phyloP scores from a whole-genome alignment of 1,140 invertebrate species.

The Papilio polytes region DNA sequence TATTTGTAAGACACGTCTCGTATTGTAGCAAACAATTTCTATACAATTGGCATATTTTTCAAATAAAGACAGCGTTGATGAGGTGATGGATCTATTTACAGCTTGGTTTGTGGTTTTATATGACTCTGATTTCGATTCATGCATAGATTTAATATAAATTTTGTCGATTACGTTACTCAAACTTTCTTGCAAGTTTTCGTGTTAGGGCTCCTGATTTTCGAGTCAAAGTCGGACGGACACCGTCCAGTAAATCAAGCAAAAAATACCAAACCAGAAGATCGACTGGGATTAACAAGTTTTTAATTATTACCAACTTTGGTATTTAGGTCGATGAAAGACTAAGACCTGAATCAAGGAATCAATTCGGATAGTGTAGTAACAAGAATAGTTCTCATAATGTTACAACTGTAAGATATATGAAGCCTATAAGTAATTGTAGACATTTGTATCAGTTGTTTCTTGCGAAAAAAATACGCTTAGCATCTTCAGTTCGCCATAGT shows the following conservation, averaged over 20 bases:
- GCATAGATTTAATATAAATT: neutral
- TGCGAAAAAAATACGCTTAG: too few species aligned
- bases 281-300: neutral
- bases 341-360: too few species aligned
- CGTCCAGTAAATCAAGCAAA: neutral
- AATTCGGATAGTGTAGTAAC: too few species aligned
- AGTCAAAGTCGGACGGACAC: neutral
- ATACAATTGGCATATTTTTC: slow-evolving; percentile 1
- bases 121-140: neutral
- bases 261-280: neutral
- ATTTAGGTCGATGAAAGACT: too few species aligned
- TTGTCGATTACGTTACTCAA: neutral
- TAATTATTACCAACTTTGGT: too few species aligned
- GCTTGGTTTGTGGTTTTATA: neutral
- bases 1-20: slow-evolving; percentile 9
- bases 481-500: too few species aligned
- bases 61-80: neutral
- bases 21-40: slow-evolving; percentile 17
- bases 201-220: neutral
- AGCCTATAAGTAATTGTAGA: too few species aligned
- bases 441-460: too few species aligned
- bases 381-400: too few species aligned
- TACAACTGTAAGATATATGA: too few species aligned
- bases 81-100: too few species aligned
- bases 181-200: neutral